Percentiles rank a stretch among this genome's conserved stretches.
Conservation (phyloP, 2,888 invertebrate species). For the Periphyllus acericola region DNA sequence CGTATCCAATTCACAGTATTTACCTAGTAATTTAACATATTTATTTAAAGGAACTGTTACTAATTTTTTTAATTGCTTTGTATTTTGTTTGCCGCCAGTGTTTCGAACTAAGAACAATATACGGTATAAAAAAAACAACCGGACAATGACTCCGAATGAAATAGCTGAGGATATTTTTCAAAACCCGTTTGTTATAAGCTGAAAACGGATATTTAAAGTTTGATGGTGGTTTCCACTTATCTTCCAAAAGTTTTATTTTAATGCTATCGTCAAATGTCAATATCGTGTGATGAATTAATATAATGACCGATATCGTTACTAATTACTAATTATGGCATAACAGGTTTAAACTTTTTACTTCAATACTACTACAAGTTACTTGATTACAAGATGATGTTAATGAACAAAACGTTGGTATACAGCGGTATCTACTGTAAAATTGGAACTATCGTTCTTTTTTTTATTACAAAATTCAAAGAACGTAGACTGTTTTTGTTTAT, state of each 20-base stretch:
- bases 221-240: constrained; percentile 10
- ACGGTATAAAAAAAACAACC: not conserved
- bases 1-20: not conserved
- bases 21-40: not conserved
- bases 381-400: too few relatives aligned
- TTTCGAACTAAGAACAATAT: not conserved
- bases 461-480: not conserved
- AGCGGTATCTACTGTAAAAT: not conserved
- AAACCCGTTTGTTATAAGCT: not conserved
- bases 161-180: not conserved
- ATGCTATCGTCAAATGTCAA: too few relatives aligned
- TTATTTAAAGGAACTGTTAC: not conserved
- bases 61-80: not conserved
- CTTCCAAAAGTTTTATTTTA: too few relatives aligned
- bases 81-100: not conserved
- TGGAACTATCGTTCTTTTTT: not conserved
- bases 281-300: too few relatives aligned
- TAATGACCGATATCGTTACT: too few relatives aligned
- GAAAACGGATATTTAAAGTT: constrained; percentile 21
- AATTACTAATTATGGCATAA: too few relatives aligned
- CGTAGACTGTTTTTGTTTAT: not conserved
- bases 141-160: not conserved
- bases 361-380: too few relatives aligned
- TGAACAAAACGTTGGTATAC: too few relatives aligned
- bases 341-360: too few relatives aligned